These are phyloP conservation scores for Halocynthia aurantium DNA, from an alignment of 23 tunicate genomes.

Conservation along the genomic window DNA sequence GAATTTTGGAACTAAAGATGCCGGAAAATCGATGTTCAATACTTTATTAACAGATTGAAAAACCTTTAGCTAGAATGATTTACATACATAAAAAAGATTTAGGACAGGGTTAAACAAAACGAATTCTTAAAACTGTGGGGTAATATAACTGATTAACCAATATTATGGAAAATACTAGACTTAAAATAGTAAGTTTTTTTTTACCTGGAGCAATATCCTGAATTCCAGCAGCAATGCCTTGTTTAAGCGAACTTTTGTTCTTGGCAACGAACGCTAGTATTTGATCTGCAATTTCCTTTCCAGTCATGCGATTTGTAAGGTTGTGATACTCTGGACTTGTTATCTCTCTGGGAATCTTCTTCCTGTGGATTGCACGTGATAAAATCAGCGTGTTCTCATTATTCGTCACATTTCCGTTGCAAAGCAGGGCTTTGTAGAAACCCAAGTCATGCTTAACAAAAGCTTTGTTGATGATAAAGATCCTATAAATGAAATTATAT, in stretches of 20 bases:
- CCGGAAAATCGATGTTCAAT: too few relatives aligned
- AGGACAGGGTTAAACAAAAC: too few relatives aligned
- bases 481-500: background rate
- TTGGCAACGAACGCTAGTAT: background rate
- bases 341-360: conserved; percentile 1
- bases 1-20: too few relatives aligned
- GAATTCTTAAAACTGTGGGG: too few relatives aligned
- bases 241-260: background rate
- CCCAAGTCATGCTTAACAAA: background rate
- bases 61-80: too few relatives aligned
- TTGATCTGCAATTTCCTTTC: conserved; percentile 8
- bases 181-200: background rate
- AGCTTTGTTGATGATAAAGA: conserved; percentile 3
- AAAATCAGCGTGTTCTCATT: background rate
- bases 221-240: too few relatives aligned
- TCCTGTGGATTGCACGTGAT: conserved; percentile 2
- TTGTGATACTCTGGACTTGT: background rate
- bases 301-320: background rate
- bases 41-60: too few relatives aligned
- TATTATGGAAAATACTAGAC: too few relatives aligned
- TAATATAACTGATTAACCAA: too few relatives aligned
- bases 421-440: background rate
- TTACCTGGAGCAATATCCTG: background rate
- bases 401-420: background rate
- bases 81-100: too few relatives aligned